Evolutionary conservation across 2,797 vertebrate genomes (phyloP).

Genomic region (Numenius phaeopus): DNA sequence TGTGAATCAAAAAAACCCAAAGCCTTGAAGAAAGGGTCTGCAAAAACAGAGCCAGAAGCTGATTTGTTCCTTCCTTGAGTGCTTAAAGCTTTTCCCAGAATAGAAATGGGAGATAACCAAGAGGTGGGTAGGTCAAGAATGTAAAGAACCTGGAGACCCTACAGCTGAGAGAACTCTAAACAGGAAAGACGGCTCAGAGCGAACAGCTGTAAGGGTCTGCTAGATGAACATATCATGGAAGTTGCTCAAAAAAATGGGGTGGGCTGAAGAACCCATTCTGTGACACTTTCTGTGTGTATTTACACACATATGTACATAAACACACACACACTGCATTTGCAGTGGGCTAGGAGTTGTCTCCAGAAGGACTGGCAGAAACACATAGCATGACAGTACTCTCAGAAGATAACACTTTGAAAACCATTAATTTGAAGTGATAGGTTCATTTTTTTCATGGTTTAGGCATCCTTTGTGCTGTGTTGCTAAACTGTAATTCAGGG

Average conservation of each 20-base stretch:
- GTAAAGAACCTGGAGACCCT: neutral
- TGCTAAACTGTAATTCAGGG: constrained; percentile 14
- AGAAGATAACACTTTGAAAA: neutral
- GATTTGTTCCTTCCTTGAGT: neutral
- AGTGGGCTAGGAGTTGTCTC: neutral
- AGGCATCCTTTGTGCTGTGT: neutral
- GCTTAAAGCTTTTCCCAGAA: neutral
- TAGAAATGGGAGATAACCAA: neutral
- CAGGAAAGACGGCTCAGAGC: neutral
- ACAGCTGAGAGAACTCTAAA: neutral
- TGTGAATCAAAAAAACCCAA: neutral
- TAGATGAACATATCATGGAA: neutral
- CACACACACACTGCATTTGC: neutral
- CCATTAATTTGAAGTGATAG: neutral
- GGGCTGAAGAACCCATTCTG: neutral
- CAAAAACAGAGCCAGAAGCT: neutral
- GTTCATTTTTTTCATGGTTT: neutral
- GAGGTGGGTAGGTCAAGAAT: neutral
- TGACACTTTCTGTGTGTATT: neutral
- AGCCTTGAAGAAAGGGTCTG: neutral
- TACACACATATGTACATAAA: neutral
- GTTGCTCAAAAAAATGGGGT: neutral
- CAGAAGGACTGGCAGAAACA: neutral
- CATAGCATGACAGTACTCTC: neutral
- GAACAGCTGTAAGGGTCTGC: neutral